Evolutionary conservation across 2,113 vertebrate species (phyloP).

Genomic region (Chauna torquata): DNA sequence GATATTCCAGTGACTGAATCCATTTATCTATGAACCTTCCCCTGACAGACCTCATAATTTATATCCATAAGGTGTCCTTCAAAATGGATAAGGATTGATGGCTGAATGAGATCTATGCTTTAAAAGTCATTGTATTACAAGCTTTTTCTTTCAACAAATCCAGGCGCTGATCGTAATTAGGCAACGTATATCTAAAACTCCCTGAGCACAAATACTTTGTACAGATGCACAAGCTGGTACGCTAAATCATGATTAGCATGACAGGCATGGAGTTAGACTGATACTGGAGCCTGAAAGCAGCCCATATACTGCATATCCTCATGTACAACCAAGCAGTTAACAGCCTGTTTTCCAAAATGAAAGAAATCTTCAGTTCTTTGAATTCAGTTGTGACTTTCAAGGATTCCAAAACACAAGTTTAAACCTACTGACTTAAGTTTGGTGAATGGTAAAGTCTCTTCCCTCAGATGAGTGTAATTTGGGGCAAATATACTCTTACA

Average conservation of each 20-base stretch:
- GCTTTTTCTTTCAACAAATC: conserved; percentile 7
- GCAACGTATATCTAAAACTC: not conserved
- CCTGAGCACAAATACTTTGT: not conserved
- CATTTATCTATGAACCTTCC: conserved; percentile 56
- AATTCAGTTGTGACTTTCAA: not conserved
- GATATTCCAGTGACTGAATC: conserved; percentile 27
- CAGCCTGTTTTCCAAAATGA: not conserved
- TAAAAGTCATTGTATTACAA: not conserved
- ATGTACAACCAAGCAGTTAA: not conserved
- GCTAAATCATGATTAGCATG: not conserved
- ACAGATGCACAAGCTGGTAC: rapidly evolving
- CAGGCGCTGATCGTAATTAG: not conserved
- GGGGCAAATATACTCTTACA: not conserved
- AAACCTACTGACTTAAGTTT: not conserved
- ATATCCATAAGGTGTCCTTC: conserved; percentile 62
- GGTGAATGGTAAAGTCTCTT: not conserved
- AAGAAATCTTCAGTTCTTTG: not conserved
- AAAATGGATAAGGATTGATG: conserved; percentile 42
- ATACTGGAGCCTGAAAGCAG: not conserved
- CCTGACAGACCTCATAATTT: conserved; percentile 63
- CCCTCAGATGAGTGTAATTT: not conserved
- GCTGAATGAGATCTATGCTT: not conserved
- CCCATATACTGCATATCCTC: rapidly evolving
- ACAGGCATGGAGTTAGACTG: not conserved
- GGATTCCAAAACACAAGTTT: not conserved